phyloP scores from a whole-genome alignment of 2,888 invertebrate genomes.

The Dioctria rufipes region DNA sequence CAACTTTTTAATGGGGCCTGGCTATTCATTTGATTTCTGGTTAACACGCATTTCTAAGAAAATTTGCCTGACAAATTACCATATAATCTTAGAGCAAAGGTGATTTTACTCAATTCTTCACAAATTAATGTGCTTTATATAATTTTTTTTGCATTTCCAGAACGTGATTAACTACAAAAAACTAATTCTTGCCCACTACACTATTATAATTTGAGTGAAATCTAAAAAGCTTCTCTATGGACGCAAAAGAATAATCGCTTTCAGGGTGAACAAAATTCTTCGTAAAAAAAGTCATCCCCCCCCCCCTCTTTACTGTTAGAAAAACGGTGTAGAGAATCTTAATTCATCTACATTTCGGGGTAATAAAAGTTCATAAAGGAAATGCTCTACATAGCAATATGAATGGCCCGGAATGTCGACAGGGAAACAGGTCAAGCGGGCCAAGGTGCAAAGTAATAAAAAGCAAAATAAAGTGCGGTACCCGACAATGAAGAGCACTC shows the following conservation, averaged over 20 bases:
- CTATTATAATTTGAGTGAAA: too few relatives aligned
- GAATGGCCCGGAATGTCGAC: not conserved
- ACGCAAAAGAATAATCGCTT: not conserved
- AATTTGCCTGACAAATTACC: too few relatives aligned
- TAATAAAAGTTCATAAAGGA: conserved; percentile 10
- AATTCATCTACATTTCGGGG: not conserved
- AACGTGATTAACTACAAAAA: too few relatives aligned
- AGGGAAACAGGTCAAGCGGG: conserved; percentile 1
- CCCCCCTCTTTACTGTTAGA: not conserved
- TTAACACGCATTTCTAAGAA: too few relatives aligned
- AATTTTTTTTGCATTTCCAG: too few relatives aligned
- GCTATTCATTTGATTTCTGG: too few relatives aligned
- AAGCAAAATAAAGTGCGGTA: conserved; percentile 8
- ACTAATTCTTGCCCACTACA: too few relatives aligned
- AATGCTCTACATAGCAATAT: conserved; percentile 1
- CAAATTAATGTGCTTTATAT: too few relatives aligned
- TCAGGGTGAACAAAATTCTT: not conserved
- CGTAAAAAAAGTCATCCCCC: not conserved
- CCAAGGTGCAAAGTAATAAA: conserved; percentile 14
- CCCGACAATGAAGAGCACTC: not conserved
- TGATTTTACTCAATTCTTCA: too few relatives aligned
- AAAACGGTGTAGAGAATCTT: not conserved
- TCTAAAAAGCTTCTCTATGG: not conserved
- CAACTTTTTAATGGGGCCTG: too few relatives aligned
- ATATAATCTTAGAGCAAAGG: too few relatives aligned